Base-by-base conservation (phyloP, 2,888 invertebrate species). In the Cristatella mucedo region DNA sequence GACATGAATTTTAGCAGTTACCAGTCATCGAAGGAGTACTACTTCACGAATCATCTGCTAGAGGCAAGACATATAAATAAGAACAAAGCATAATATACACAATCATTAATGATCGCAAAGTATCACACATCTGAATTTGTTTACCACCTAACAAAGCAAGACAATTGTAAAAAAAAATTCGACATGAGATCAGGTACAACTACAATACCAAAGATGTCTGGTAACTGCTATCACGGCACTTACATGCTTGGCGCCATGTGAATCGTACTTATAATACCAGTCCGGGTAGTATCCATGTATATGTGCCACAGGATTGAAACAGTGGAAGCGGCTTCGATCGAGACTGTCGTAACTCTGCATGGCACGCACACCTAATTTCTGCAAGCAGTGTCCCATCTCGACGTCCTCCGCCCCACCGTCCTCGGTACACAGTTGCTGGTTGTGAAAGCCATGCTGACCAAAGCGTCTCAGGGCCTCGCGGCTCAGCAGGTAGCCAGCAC, bases 391-490 rank as follows among this genome's bases (percentile, higher is more conserved):
- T 1, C 60, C 61, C 24, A 60, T 46, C 40, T 58, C 55, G 1
- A 52, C 57, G 38, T 62, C 61, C 43, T 62, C 61, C 1, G 56
- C 56, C 2, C 56, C 57, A 11, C 51, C 50, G 47, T 59, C 58
- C 38, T 47, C 43, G 2, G 38, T 29, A 29, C 50, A 50, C 9
- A 24, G 19, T 4, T 21, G 21, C n/a, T 36, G 11, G 6, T 30
- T 15, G 11, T 19, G 18, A 4, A 7, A 29, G 5, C 29, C 32
- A 16, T 7, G 42, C 19, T 37, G 50, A 29, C 22, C 43, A 42
- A 24, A 48, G 37, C 51, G 18, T 6, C 33, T 22, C 21, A 48
- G 40, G 2, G 48, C 45, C 26, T 48, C 48, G n/a, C 41, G 39
- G 31, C 48, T 48, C 9, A 47, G 20, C 4, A 45, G 44, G 21